These are phyloP conservation scores for Mnemiopsis leidyi DNA, from an alignment of 37 sponge, comb jelly and placozoan genomes.

Conservation along the genomic window DNA sequence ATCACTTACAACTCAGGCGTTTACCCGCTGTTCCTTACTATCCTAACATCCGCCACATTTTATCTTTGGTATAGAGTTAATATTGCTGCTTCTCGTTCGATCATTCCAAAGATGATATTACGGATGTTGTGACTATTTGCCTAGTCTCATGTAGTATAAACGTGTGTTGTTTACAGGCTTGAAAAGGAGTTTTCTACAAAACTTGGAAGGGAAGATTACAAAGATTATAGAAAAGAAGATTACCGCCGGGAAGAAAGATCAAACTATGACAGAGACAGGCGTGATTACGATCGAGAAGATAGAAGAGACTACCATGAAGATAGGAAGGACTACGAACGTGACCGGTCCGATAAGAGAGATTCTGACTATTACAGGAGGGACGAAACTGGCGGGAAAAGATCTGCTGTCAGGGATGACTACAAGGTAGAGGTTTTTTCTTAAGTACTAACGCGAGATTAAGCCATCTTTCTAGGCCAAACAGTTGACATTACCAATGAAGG, in stretches of 20 bases:
- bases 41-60: no score
- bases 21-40: no score
- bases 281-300: neutral
- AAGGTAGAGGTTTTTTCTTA: no score
- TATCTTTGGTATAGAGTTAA: no score
- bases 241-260: neutral
- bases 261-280: slow-evolving; percentile 15
- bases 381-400: neutral
- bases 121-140: no score
- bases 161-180: neutral
- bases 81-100: no score
- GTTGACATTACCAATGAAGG: no score
- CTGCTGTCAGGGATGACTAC: slow-evolving; percentile 7
- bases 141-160: no score
- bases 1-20: no score
- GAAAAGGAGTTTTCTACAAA: neutral
- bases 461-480: no score
- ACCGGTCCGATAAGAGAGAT: slow-evolving; percentile 28
- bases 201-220: slow-evolving; percentile 3
- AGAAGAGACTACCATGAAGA: neutral
- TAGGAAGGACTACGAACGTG: neutral
- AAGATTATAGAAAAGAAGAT: slow-evolving; percentile 18
- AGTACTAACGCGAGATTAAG: no score
- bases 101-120: no score
- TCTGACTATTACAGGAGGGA: neutral